These are phyloP conservation scores for Phalacrocorax aristotelis DNA, from an alignment of 2,113 vertebrate species.

Conservation along the genomic window DNA sequence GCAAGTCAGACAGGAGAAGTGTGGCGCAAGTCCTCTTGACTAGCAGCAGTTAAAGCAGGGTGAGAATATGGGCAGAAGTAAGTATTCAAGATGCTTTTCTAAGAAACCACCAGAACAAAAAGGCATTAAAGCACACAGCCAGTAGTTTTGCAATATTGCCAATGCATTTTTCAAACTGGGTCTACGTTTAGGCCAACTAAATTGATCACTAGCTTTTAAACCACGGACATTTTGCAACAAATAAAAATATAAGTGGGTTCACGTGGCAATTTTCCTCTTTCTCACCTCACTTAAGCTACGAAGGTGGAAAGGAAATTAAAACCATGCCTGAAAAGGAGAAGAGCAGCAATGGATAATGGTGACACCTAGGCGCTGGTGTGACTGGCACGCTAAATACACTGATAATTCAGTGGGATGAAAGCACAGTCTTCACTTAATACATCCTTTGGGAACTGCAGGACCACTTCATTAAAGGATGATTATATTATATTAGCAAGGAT, in stretches of 20 bases:
- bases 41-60: background rate
- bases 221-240: background rate
- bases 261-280: background rate
- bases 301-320: conserved; percentile 29
- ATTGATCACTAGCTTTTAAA: background rate
- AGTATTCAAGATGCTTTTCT: background rate
- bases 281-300: background rate
- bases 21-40: background rate
- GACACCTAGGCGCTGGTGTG: background rate
- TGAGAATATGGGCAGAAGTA: background rate
- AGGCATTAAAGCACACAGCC: background rate
- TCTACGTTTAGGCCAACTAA: background rate
- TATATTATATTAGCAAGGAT: conserved; percentile 37
- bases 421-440: background rate
- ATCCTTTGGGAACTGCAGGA: conserved; percentile 4
- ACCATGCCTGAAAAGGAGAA: background rate
- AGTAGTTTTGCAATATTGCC: background rate
- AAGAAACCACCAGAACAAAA: background rate
- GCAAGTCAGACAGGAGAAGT: background rate
- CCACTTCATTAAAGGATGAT: conserved; percentile 46
- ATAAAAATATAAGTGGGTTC: background rate
- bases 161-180: background rate
- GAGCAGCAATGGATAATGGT: background rate
- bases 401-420: conserved; percentile 10
- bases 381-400: background rate